Evolutionary conservation across 2,888 invertebrate species (phyloP).

Genomic region (Panopea generosa): DNA sequence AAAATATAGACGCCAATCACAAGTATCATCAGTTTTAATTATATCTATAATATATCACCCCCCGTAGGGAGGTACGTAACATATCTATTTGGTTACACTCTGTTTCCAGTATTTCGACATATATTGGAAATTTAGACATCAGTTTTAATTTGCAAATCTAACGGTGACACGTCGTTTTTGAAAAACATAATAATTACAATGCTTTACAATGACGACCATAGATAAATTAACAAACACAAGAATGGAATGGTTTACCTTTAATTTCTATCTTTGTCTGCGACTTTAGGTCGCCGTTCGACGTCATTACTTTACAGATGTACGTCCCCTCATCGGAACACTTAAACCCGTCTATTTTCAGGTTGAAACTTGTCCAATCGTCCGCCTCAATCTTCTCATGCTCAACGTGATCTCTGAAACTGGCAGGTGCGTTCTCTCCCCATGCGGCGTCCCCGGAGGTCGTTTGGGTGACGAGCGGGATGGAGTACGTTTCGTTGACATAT

Average conservation of each 20-base stretch:
- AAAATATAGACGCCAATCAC: too few relatives aligned
- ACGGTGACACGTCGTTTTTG: too few relatives aligned
- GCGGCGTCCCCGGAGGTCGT: neutral
- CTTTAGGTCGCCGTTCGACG: slow-evolving; percentile 4
- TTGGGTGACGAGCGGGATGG: slow-evolving; percentile 10
- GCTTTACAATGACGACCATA: too few relatives aligned
- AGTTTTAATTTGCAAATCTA: too few relatives aligned
- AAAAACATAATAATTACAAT: too few relatives aligned
- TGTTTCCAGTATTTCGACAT: too few relatives aligned
- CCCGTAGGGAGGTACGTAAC: too few relatives aligned
- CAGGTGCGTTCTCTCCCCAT: slow-evolving; percentile 25
- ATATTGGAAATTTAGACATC: too few relatives aligned
- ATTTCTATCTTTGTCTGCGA: slow-evolving; percentile 17
- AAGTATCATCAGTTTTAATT: too few relatives aligned
- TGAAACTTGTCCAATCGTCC: slow-evolving; percentile 1
- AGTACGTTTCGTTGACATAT: neutral
- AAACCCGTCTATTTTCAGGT: slow-evolving; percentile 38
- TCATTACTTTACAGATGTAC: slow-evolving; percentile 36
- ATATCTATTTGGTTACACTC: too few relatives aligned
- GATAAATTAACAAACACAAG: neutral
- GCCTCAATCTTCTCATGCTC: neutral
- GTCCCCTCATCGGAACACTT: slow-evolving; percentile 35
- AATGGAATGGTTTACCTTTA: slow-evolving; percentile 32
- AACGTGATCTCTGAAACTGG: slow-evolving; percentile 32
- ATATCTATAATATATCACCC: too few relatives aligned